Conservation (phyloP, 2,888 invertebrate genomes). For the Drosophila melanocephala region DNA sequence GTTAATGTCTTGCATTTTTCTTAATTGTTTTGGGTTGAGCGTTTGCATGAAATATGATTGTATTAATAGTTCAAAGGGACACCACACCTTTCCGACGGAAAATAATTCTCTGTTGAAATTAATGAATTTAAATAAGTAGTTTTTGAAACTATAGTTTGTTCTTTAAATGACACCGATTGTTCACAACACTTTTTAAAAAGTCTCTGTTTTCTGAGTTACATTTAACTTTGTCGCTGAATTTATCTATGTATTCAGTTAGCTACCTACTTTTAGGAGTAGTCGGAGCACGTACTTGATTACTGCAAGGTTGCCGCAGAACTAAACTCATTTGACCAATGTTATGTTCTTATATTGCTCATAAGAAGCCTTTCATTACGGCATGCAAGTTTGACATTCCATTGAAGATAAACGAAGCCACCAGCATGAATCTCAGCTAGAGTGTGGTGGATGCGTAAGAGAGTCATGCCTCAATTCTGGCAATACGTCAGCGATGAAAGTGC, state of each 20-base stretch:
- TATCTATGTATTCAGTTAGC: neutral
- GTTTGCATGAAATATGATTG: neutral
- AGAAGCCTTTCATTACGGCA: constrained; percentile 82
- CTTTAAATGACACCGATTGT: neutral
- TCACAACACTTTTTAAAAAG: constrained; percentile 15
- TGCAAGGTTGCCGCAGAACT: constrained; percentile 85
- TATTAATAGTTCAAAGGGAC: neutral
- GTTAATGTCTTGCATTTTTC: neutral
- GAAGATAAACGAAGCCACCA: constrained; percentile 16
- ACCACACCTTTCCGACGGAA: neutral
- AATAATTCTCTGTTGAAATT: neutral
- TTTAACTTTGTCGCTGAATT: neutral
- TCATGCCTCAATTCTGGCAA: constrained; percentile 48
- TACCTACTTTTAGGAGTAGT: constrained; percentile 12
- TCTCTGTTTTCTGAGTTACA: neutral
- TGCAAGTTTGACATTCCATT: constrained; percentile 38
- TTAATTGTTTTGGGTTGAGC: neutral
- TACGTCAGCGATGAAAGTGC: constrained; percentile 60
- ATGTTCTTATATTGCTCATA: constrained; percentile 85
- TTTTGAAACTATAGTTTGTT: neutral
- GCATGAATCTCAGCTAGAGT: constrained; percentile 15
- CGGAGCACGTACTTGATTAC: constrained; percentile 84
- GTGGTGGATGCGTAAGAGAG: constrained; percentile 46
- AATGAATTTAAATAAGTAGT: neutral
- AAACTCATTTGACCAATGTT: constrained; percentile 85